Evolutionary conservation across 2,113 vertebrate genomes (phyloP).

Genomic region (Promerops cafer): DNA sequence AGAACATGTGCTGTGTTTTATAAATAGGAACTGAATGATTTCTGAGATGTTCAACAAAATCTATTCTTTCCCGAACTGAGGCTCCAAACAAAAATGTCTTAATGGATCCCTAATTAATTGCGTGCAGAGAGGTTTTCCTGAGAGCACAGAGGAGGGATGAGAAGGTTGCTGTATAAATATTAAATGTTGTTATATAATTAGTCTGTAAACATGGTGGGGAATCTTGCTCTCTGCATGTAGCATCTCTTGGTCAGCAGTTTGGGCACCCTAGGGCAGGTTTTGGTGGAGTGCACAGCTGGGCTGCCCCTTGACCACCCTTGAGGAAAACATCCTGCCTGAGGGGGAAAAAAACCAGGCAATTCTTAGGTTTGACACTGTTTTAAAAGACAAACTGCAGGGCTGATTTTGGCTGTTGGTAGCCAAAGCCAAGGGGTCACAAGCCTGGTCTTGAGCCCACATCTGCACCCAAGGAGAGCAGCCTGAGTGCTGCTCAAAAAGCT

Average conservation of each 20-base stretch:
- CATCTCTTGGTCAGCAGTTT: not conserved
- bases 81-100: conserved; percentile 46
- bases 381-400: not conserved
- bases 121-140: not conserved
- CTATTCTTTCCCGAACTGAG: not conserved
- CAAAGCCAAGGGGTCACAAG: not conserved
- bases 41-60: not conserved
- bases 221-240: not conserved
- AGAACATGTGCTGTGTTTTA: conserved; percentile 52
- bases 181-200: not conserved
- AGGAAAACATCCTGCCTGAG: not conserved
- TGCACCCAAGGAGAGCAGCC: accelerated
- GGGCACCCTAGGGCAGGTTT: accelerated
- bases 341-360: not conserved
- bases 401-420: not conserved
- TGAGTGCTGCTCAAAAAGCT: not conserved
- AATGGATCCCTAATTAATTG: conserved; percentile 52
- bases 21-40: conserved; percentile 25
- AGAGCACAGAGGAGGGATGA: not conserved
- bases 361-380: not conserved
- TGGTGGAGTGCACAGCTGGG: not conserved
- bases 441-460: accelerated
- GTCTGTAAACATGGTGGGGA: not conserved
- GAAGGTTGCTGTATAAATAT: not conserved
- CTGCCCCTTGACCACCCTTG: not conserved